Evolutionary conservation across 2,113 vertebrate genomes (phyloP).

Genomic region (Oreocharis arfaki): DNA sequence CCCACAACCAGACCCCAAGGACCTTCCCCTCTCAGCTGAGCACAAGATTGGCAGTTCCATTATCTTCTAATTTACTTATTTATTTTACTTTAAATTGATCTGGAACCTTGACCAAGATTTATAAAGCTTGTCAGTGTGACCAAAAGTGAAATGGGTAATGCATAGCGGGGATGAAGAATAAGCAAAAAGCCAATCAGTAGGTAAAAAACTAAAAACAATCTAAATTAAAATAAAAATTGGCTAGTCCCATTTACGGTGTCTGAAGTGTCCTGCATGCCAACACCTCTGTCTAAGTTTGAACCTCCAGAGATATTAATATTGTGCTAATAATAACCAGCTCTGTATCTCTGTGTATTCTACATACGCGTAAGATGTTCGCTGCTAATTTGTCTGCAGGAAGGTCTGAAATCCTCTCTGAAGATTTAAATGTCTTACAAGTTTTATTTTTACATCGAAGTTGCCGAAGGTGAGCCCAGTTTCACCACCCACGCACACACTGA

Average conservation of each 20-base stretch:
- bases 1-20: not conserved
- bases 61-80: not conserved
- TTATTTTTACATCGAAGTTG: constrained; percentile 59
- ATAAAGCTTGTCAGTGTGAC: not conserved
- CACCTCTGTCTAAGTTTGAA: not conserved
- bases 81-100: not conserved
- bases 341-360: not conserved
- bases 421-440: constrained; percentile 53
- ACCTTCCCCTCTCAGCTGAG: not conserved
- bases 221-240: not conserved
- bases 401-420: constrained; percentile 44
- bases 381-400: constrained; percentile 39
- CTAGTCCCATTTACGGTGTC: not conserved
- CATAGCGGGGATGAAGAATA: not conserved
- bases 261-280: not conserved
- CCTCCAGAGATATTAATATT: not conserved
- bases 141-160: not conserved
- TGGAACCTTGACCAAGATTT: not conserved
- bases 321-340: constrained; percentile 1
- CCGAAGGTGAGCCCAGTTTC: constrained; percentile 64
- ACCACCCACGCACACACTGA: constrained; percentile 23
- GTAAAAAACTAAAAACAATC: not conserved
- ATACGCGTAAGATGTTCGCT: not conserved
- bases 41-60: not conserved
- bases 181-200: not conserved